Evolutionary conservation across 2,888 invertebrate species (phyloP).

Genomic region (Agelastica alni): DNA sequence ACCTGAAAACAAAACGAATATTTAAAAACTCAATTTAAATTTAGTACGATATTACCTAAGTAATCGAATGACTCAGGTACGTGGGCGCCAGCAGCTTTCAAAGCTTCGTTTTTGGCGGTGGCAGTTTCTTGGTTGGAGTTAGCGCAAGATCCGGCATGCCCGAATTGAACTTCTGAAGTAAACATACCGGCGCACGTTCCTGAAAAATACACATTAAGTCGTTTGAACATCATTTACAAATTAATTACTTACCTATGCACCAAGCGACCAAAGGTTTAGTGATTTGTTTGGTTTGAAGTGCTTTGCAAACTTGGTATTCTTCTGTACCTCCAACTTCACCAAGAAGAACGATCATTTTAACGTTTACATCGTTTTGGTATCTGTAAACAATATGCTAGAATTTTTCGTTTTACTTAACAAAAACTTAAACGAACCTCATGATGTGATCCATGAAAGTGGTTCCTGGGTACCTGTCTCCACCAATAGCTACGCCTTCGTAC

Average conservation of each 20-base stretch:
- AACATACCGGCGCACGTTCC: constrained; percentile 72
- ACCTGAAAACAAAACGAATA: constrained; percentile 58
- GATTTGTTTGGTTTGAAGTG: constrained; percentile 77
- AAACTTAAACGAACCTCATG: constrained; percentile 61
- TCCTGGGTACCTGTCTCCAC: constrained; percentile 94
- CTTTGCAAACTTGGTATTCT: constrained; percentile 94
- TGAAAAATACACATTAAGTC: no score
- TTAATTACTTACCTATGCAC: constrained; percentile 80
- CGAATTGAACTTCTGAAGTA: constrained; percentile 90
- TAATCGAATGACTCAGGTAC: constrained; percentile 95
- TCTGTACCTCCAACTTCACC: constrained; percentile 99
- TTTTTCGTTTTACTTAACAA: background rate
- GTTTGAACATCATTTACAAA: no score
- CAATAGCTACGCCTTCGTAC: constrained; percentile 96
- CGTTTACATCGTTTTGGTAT: constrained; percentile 76
- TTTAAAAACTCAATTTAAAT: background rate
- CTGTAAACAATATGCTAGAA: constrained; percentile 16
- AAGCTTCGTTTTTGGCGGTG: constrained; percentile 84
- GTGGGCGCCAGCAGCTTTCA: constrained; percentile 80
- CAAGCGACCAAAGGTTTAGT: constrained; percentile 96
- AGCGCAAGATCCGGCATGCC: constrained; percentile 98
- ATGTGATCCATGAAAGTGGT: constrained; percentile 98
- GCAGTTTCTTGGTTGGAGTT: constrained; percentile 89
- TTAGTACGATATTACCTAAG: constrained; percentile 42
- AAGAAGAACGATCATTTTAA: constrained; percentile 92